Evolutionary conservation across 2,888 invertebrate species (phyloP).

Genomic region (Ochropacha duplaris): DNA sequence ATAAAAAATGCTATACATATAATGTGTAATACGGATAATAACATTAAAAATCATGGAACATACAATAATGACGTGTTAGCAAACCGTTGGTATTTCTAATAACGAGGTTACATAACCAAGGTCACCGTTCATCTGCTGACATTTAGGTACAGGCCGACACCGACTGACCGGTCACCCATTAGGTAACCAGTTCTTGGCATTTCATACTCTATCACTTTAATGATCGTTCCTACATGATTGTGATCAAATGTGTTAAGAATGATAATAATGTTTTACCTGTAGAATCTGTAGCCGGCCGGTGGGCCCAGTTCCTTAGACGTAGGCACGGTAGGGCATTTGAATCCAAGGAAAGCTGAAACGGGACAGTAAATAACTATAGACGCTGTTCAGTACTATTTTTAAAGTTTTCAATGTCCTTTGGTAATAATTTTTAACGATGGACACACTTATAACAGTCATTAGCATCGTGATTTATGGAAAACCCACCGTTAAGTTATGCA

Average conservation of each 20-base stretch:
- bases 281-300: slow-evolving; percentile 73
- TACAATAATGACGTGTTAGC: slow-evolving; percentile 46
- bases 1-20: background rate
- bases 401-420: background rate
- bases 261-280: slow-evolving; percentile 52
- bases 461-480: background rate
- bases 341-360: slow-evolving; percentile 88
- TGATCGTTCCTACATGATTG: slow-evolving; percentile 16
- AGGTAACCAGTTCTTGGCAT: slow-evolving; percentile 64
- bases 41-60: slow-evolving; percentile 29
- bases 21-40: slow-evolving; percentile 9
- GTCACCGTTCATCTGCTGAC: slow-evolving; percentile 70
- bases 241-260: slow-evolving; percentile 2
- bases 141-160: slow-evolving; percentile 57
- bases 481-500: background rate
- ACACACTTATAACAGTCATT: background rate
- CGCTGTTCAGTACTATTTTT: background rate
- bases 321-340: slow-evolving; percentile 88
- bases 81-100: slow-evolving; percentile 64
- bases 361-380: background rate
- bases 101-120: slow-evolving; percentile 73
- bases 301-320: slow-evolving; percentile 64
- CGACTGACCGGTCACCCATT: slow-evolving; percentile 64
- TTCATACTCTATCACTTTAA: slow-evolving; percentile 37
- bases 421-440: slow-evolving; percentile 14